phyloP scores from a whole-genome alignment of 1,140 invertebrate species.

The Drosophila willistoni region DNA sequence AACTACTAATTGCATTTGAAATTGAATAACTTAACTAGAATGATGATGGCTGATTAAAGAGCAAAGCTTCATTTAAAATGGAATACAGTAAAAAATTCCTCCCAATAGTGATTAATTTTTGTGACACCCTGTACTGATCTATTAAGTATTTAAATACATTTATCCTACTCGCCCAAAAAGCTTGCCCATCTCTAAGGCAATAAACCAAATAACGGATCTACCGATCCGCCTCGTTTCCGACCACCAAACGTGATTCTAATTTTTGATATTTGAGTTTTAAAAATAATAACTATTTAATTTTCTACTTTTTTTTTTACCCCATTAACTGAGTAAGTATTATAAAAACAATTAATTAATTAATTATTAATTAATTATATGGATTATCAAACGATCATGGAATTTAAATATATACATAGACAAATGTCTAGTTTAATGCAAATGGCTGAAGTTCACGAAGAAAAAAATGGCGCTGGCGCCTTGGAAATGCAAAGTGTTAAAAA shows the following conservation, averaged over 20 bases:
- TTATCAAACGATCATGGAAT: not conserved
- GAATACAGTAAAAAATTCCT: too few relatives aligned
- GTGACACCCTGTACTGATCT: not conserved
- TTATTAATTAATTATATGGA: not conserved
- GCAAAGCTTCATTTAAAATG: too few relatives aligned
- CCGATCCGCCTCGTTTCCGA: constrained; percentile 37
- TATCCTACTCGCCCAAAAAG: constrained; percentile 14
- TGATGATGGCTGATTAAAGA: too few relatives aligned
- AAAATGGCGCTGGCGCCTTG: constrained; percentile 74
- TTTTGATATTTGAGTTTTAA: constrained; percentile 34
- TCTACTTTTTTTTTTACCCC: constrained; percentile 38
- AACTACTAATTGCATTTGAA: too few relatives aligned
- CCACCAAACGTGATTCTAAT: constrained; percentile 64
- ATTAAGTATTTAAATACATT: not conserved
- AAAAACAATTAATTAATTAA: not conserved
- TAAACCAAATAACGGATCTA: constrained; percentile 61
- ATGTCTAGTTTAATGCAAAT: constrained; percentile 58
- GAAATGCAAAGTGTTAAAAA: constrained; percentile 37
- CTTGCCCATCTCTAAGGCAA: constrained; percentile 21
- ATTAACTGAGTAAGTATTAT: constrained; percentile 45
- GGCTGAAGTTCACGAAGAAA: constrained; percentile 64
- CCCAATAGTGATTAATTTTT: too few relatives aligned
- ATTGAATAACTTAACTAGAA: too few relatives aligned
- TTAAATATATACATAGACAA: constrained; percentile 10
- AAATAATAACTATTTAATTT: constrained; percentile 39